phyloP scores from a whole-genome alignment of 1,140 invertebrate genomes.

The Lanistes nyassanus region DNA sequence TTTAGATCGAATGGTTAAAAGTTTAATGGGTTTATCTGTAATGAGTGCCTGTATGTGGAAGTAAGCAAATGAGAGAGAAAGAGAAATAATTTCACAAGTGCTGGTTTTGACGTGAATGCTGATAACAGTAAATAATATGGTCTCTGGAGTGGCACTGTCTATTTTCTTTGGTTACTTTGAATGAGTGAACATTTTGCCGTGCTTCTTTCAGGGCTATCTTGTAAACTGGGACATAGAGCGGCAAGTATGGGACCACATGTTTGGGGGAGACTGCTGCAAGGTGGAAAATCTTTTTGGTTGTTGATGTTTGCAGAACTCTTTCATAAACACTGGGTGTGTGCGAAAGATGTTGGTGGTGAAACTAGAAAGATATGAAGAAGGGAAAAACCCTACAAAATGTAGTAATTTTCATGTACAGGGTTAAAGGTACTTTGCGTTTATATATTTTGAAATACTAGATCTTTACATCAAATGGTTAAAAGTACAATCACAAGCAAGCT shows the following conservation, averaged over 20 bases:
- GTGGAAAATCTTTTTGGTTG: constrained; percentile 66
- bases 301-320: too few relatives aligned
- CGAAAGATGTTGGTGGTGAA: too few relatives aligned
- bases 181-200: constrained; percentile 12
- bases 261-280: constrained; percentile 87
- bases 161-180: too few relatives aligned
- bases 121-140: too few relatives aligned
- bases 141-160: too few relatives aligned
- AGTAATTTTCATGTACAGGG: neutral
- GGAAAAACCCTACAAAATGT: neutral
- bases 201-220: constrained; percentile 80
- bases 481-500: too few relatives aligned
- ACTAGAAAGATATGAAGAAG: neutral
- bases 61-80: neutral
- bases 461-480: neutral
- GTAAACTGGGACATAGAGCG: constrained; percentile 97
- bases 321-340: too few relatives aligned
- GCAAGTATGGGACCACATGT: constrained; percentile 93
- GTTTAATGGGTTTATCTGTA: constrained; percentile 3
- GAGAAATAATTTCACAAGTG: too few relatives aligned
- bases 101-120: too few relatives aligned
- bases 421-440: neutral
- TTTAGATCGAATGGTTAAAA: neutral
- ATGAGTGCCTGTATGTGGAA: neutral
- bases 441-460: neutral